phyloP scores from a whole-genome alignment of 2,797 vertebrate genomes.

The Channallabes apus region DNA sequence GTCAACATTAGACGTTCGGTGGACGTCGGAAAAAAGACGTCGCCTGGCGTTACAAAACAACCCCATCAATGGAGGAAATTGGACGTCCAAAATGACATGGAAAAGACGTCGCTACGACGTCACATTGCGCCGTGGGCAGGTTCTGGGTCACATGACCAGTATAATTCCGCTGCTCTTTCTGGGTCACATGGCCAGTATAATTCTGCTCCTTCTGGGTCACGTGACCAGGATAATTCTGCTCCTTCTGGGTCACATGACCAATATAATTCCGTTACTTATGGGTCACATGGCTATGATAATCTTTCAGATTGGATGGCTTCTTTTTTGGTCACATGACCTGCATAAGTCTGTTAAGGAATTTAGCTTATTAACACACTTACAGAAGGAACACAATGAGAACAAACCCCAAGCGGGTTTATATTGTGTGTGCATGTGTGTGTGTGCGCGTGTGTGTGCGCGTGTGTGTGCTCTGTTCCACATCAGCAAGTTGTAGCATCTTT shows the following conservation, averaged over 20 bases:
- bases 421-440: slow-evolving; percentile 4
- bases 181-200: not conserved
- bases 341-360: not conserved
- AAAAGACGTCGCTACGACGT: too few relatives aligned
- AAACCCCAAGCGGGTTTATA: not conserved
- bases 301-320: too few relatives aligned
- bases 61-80: too few relatives aligned
- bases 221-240: not conserved
- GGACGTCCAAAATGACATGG: too few relatives aligned
- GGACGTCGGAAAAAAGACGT: too few relatives aligned
- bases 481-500: slow-evolving; percentile 24
- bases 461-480: slow-evolving; percentile 32
- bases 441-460: slow-evolving; percentile 3
- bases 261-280: not conserved
- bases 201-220: not conserved
- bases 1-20: too few relatives aligned
- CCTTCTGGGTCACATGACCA: too few relatives aligned
- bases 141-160: not conserved
- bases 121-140: too few relatives aligned
- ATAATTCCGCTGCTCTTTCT: not conserved
- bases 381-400: not conserved
- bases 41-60: too few relatives aligned
- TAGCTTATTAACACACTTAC: slow-evolving; percentile 19
- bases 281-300: not conserved
- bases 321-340: not conserved